These are phyloP conservation scores for Pica pica DNA, from an alignment of 2,113 vertebrate species.

Conservation along the genomic window DNA sequence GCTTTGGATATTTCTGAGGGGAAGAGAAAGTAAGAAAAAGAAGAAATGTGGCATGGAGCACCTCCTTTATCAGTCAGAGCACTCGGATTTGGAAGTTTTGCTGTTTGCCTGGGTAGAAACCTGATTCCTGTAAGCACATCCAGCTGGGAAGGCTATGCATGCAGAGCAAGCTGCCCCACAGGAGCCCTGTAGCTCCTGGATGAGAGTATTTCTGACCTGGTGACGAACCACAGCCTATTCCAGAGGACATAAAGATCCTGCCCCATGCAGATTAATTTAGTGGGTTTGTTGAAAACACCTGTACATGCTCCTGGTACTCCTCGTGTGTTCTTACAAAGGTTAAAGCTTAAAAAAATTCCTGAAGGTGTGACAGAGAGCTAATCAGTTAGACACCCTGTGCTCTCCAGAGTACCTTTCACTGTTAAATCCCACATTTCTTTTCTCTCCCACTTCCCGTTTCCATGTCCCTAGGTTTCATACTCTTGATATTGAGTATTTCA, in stretches of 20 bases:
- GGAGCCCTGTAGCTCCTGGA: neutral
- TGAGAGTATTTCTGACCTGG: neutral
- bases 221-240: neutral
- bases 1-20: neutral
- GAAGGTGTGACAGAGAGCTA: neutral
- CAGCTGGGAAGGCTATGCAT: neutral
- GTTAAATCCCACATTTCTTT: neutral
- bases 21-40: neutral
- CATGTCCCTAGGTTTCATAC: rapidly evolving
- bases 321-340: neutral
- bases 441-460: neutral
- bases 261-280: neutral
- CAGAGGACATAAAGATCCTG: neutral
- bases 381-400: neutral
- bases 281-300: neutral
- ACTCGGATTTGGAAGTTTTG: neutral
- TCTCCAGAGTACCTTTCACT: neutral
- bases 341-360: neutral
- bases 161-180: neutral
- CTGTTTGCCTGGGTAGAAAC: neutral
- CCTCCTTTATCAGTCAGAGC: neutral
- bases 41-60: neutral
- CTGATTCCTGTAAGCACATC: neutral
- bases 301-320: rapidly evolving
- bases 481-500: neutral